Evolutionary conservation across 2,797 vertebrate genomes (phyloP).

Genomic region (Hemibagrus guttatus): DNA sequence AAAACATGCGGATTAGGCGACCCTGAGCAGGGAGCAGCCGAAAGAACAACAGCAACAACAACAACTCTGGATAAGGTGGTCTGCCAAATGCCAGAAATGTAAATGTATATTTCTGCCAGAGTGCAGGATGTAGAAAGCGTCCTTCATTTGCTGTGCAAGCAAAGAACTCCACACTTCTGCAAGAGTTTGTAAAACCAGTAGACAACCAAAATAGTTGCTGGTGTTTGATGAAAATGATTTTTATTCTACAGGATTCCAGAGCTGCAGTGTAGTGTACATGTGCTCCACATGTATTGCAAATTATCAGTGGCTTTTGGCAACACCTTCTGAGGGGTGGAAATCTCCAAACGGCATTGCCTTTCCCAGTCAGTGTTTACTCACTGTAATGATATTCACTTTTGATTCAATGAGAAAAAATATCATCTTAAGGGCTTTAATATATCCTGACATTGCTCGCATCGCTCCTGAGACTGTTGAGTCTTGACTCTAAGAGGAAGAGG

Average conservation of each 20-base stretch:
- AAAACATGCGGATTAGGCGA: too few species aligned
- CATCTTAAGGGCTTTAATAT: conserved; percentile 30
- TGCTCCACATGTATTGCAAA: neutral
- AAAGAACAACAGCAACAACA: too few species aligned
- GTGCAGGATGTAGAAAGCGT: neutral
- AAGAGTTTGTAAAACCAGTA: neutral
- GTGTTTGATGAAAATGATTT: too few species aligned
- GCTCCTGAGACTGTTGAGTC: conserved; percentile 34
- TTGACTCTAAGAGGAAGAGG: conserved; percentile 38
- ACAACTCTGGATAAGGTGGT: too few species aligned
- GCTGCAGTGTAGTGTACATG: neutral
- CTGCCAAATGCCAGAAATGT: too few species aligned
- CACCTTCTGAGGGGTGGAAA: neutral
- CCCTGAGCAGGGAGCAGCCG: too few species aligned
- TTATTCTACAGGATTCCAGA: neutral
- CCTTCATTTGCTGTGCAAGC: neutral
- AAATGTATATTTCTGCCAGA: too few species aligned
- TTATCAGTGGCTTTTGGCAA: neutral
- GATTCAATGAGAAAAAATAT: neutral
- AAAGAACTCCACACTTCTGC: neutral
- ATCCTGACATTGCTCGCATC: conserved; percentile 9
- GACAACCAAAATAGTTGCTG: neutral
- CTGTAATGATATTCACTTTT: conserved; percentile 15
- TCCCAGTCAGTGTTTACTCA: neutral
- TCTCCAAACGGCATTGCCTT: neutral